phyloP scores from a whole-genome alignment of 2,113 vertebrate genomes.

The Neopipo cinnamomea region DNA sequence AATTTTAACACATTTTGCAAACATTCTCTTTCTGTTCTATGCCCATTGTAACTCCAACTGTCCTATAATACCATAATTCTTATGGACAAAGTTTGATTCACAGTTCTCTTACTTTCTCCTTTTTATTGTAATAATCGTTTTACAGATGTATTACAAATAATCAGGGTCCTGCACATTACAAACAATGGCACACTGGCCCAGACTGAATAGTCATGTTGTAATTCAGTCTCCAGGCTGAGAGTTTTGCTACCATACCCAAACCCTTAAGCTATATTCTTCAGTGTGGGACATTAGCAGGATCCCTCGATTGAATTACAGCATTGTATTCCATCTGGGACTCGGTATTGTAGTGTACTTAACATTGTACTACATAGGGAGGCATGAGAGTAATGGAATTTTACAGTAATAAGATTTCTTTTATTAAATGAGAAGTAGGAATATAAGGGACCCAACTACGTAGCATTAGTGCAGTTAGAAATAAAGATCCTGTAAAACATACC shows the following conservation, averaged over 20 bases:
- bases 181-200: slow-evolving; percentile 28
- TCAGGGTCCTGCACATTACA: not conserved
- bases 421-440: slow-evolving; percentile 71
- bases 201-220: slow-evolving; percentile 65
- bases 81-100: slow-evolving; percentile 35
- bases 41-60: not conserved
- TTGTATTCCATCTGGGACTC: slow-evolving; percentile 80
- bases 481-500: not conserved
- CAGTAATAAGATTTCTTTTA: slow-evolving; percentile 72
- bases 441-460: slow-evolving; percentile 42
- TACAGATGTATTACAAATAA: slow-evolving; percentile 45
- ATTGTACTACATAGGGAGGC: slow-evolving; percentile 75
- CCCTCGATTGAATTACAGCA: slow-evolving; percentile 82
- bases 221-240: slow-evolving; percentile 76
- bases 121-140: slow-evolving; percentile 64
- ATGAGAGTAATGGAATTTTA: slow-evolving; percentile 76
- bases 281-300: slow-evolving; percentile 80
- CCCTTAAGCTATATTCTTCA: slow-evolving; percentile 84
- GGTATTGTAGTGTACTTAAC: slow-evolving; percentile 78
- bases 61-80: not conserved
- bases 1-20: not conserved
- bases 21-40: not conserved
- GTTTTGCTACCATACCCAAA: slow-evolving; percentile 75
- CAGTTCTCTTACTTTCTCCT: slow-evolving; percentile 4
- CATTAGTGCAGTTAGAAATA: slow-evolving; percentile 42